These are phyloP conservation scores for Toxotes chatareus DNA, from an alignment of 2,113 vertebrate species.

Conservation along the genomic window DNA sequence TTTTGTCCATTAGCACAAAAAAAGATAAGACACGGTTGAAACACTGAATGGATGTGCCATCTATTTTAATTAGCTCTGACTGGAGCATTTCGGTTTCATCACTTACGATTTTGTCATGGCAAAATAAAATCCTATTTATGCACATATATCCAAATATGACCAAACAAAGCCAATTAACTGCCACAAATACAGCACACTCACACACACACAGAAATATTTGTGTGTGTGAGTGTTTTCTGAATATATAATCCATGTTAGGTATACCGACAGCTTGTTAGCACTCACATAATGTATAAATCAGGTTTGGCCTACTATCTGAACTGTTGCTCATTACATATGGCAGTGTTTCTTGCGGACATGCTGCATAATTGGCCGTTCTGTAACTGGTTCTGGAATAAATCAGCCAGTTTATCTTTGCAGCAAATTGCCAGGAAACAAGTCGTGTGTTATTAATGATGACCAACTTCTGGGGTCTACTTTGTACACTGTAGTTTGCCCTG, in stretches of 20 bases:
- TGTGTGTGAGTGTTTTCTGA: slow-evolving; percentile 19
- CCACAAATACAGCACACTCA: slow-evolving; percentile 4
- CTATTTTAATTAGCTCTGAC: slow-evolving; percentile 37
- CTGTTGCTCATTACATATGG: slow-evolving; percentile 63
- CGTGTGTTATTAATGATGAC: slow-evolving; percentile 65
- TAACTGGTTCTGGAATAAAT: slow-evolving; percentile 64
- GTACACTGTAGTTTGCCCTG: slow-evolving; percentile 35
- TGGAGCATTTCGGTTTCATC: slow-evolving; percentile 14
- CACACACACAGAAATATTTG: slow-evolving; percentile 5
- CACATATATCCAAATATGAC: not conserved
- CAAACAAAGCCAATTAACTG: slow-evolving; percentile 29
- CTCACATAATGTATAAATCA: slow-evolving; percentile 62
- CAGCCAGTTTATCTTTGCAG: slow-evolving; percentile 61
- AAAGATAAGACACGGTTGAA: not conserved
- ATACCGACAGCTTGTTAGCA: slow-evolving; percentile 67
- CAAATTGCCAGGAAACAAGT: slow-evolving; percentile 65
- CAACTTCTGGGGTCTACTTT: slow-evolving; percentile 48
- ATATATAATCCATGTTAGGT: slow-evolving; percentile 61
- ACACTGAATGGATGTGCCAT: not conserved
- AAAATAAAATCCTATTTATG: not conserved
- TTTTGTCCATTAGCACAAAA: slow-evolving; percentile 39
- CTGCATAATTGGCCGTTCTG: slow-evolving; percentile 57
- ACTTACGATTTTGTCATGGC: not conserved
- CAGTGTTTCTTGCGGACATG: slow-evolving; percentile 53
- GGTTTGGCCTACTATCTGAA: slow-evolving; percentile 52